Percentiles rank a stretch among this genome's conserved stretches.
Evolutionary conservation across 1,140 invertebrate species (phyloP).

Genomic region (Cyclargus thomasi): DNA sequence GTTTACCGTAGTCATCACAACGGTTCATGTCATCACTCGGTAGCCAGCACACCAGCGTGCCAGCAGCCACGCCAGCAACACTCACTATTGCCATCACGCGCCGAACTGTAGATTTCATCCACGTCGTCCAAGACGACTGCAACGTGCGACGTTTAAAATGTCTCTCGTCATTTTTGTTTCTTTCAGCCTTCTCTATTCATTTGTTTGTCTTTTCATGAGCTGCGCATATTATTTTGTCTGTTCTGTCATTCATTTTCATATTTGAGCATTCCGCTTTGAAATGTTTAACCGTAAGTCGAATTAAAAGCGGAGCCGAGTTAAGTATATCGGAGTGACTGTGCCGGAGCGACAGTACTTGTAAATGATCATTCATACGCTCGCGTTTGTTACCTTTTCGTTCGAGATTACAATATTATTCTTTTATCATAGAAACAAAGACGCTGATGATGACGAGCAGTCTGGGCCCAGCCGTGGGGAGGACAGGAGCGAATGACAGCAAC

Average conservation of each 20-base stretch:
- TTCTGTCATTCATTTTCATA: neutral
- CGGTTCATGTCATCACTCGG: no score
- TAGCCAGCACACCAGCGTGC: neutral
- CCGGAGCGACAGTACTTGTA: neutral
- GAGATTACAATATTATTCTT: neutral
- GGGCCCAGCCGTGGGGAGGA: slow-evolving; percentile 19
- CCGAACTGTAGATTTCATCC: neutral
- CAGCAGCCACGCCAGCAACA: no score
- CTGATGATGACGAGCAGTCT: slow-evolving; percentile 13
- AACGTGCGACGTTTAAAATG: no score
- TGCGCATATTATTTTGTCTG: neutral
- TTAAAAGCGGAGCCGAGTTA: neutral
- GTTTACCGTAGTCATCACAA: neutral
- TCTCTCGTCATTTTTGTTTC: neutral
- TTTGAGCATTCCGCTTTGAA: neutral
- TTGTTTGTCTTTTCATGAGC: neutral
- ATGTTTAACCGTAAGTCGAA: neutral
- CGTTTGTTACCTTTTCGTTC: neutral
- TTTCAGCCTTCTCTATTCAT: neutral
- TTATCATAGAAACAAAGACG: slow-evolving; percentile 11
- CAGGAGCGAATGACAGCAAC: neutral
- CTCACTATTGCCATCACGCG: neutral
- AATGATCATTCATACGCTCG: neutral
- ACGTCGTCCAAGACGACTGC: no score
- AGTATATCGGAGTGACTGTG: neutral